phyloP scores from a whole-genome alignment of 1,140 invertebrate genomes.

The Brachionus sp. region DNA sequence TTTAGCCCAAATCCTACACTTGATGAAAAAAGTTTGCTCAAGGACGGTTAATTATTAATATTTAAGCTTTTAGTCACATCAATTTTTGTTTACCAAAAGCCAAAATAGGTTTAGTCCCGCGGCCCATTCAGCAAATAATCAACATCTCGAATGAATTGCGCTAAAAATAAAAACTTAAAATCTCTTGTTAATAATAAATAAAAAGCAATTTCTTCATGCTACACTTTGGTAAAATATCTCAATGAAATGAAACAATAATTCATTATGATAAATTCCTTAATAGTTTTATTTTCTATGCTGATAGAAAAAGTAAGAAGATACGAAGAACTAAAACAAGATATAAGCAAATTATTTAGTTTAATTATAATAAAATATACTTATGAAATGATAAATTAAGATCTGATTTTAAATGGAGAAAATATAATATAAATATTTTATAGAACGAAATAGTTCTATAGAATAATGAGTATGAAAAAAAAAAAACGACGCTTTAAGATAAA shows the following conservation, averaged over 20 bases:
- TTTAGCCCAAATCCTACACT: background rate
- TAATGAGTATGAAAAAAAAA: background rate
- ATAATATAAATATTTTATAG: background rate
- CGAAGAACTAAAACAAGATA: background rate
- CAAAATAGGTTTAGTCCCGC: background rate
- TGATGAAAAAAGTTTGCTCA: background rate
- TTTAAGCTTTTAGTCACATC: background rate
- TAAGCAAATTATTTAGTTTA: background rate
- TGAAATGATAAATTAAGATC: slow-evolving; percentile 4
- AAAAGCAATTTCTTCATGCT: background rate
- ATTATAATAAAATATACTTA: slow-evolving; percentile 37
- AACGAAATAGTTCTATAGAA: slow-evolving; percentile 1
- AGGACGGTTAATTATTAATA: background rate
- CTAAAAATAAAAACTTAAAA: background rate
- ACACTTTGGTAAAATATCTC: background rate
- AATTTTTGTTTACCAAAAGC: background rate
- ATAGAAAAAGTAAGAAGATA: background rate
- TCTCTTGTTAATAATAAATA: background rate
- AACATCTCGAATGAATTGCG: background rate
- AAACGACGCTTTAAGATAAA: slow-evolving; percentile 24
- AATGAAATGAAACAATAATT: background rate
- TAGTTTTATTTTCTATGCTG: background rate
- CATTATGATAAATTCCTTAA: slow-evolving; percentile 25
- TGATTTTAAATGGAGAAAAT: slow-evolving; percentile 34
- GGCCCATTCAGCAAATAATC: background rate